Conservation (phyloP, 2,113 vertebrate species). For the Phrynosoma blainvillii region DNA sequence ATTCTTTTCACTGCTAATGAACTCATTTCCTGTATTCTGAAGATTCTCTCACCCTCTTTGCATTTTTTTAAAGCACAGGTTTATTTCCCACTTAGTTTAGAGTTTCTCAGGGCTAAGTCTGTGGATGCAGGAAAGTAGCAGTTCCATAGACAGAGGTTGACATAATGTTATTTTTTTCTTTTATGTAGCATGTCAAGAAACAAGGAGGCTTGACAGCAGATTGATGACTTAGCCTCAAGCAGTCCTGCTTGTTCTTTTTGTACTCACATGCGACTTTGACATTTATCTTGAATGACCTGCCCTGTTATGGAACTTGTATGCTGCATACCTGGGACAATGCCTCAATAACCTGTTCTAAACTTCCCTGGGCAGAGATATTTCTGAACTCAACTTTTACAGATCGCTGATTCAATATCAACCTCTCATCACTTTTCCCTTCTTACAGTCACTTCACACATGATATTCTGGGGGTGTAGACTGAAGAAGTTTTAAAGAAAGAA, state of each 20-base stretch:
- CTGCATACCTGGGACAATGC: neutral
- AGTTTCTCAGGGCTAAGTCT: neutral
- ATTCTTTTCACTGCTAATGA: neutral
- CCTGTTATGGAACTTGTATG: neutral
- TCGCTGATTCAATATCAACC: accelerated
- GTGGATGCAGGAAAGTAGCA: slow-evolving; percentile 23
- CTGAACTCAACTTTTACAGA: accelerated
- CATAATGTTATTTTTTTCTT: neutral
- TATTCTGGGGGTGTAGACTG: neutral
- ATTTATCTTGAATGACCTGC: neutral
- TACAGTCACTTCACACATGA: neutral
- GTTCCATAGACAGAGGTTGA: neutral
- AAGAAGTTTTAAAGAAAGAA: neutral
- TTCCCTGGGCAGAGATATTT: accelerated
- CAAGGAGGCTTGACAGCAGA: neutral
- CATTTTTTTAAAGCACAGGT: neutral
- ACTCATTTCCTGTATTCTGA: neutral
- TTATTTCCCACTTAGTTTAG: neutral
- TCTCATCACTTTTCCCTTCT: neutral
- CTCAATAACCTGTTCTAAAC: too few relatives aligned
- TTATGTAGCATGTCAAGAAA: accelerated
- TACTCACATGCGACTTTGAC: neutral
- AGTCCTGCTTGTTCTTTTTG: accelerated
- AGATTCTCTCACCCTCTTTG: neutral
- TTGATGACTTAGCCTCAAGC: accelerated